These are phyloP conservation scores for Todus mexicanus DNA, from an alignment of 2,797 vertebrate species.

Conservation along the genomic window DNA sequence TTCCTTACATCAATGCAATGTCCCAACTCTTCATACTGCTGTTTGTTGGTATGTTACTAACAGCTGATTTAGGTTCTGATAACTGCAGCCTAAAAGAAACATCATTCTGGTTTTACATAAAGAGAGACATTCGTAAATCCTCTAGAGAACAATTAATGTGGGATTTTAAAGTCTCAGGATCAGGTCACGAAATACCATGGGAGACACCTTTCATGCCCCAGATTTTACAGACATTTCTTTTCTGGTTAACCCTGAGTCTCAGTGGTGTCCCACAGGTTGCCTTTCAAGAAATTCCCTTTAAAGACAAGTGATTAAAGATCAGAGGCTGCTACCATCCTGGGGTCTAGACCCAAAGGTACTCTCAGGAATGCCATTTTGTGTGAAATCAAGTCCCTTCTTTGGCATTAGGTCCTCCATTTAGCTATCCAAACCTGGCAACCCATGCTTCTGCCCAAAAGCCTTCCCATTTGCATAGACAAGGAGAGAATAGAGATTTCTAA, in stretches of 20 bases:
- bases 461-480: not conserved
- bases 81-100: not conserved
- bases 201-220: not conserved
- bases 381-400: not conserved
- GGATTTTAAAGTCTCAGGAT: not conserved
- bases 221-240: not conserved
- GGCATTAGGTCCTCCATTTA: not conserved
- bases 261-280: not conserved
- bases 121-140: not conserved
- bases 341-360: not conserved
- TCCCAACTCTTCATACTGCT: not conserved
- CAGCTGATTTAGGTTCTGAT: not conserved
- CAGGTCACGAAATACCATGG: not conserved
- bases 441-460: not conserved
- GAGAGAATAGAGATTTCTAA: not conserved
- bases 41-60: not conserved
- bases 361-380: not conserved
- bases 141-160: not conserved
- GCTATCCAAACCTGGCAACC: not conserved
- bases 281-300: not conserved
- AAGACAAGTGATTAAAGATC: not conserved
- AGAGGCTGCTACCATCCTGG: not conserved
- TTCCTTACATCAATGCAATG: not conserved
- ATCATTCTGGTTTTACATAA: not conserved
- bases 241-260: not conserved